These are phyloP conservation scores for Philypnodon macrostomus DNA, from an alignment of 2,797 vertebrate genomes.

Conservation along the genomic window DNA sequence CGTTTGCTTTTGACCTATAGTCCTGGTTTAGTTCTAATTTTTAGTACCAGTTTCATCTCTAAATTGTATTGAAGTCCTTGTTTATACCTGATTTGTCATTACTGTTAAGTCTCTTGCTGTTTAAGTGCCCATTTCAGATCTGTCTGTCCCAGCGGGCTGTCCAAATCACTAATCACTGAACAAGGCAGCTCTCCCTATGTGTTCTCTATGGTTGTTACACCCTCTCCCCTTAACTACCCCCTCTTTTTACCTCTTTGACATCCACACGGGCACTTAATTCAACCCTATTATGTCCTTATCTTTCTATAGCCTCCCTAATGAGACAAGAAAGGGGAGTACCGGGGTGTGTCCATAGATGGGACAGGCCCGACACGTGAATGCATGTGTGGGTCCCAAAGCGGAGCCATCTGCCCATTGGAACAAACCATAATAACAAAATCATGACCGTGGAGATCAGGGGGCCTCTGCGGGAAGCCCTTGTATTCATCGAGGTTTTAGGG, in stretches of 20 bases:
- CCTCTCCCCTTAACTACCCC: conserved; percentile 40
- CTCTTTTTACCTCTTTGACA: conserved; percentile 55
- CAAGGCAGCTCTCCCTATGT: conserved; percentile 65
- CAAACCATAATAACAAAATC: conserved; percentile 96
- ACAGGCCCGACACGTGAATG: conserved; percentile 80
- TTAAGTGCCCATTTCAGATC: conserved; percentile 72
- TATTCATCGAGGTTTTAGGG: conserved; percentile 93
- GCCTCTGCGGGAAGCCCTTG: conserved; percentile 84
- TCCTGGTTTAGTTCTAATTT: no score
- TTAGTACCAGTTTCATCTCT: no score
- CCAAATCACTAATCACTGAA: conserved; percentile 67
- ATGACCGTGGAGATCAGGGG: conserved; percentile 84
- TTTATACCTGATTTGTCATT: conserved; percentile 26
- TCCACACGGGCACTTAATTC: conserved; percentile 98
- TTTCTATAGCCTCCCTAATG: conserved; percentile 87
- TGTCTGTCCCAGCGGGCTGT: conserved; percentile 60
- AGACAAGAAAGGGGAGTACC: conserved; percentile 93
- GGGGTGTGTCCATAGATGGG: conserved; percentile 94
- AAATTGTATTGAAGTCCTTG: no score
- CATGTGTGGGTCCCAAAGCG: conserved; percentile 83
- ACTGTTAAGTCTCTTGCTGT: conserved; percentile 59
- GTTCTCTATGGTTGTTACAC: conserved; percentile 62
- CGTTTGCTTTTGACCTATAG: no score
- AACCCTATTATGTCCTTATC: conserved; percentile 96
- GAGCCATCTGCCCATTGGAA: conserved; percentile 92